Base-by-base conservation (phyloP, 2,797 vertebrate genomes). In the Spinus pinus region DNA sequence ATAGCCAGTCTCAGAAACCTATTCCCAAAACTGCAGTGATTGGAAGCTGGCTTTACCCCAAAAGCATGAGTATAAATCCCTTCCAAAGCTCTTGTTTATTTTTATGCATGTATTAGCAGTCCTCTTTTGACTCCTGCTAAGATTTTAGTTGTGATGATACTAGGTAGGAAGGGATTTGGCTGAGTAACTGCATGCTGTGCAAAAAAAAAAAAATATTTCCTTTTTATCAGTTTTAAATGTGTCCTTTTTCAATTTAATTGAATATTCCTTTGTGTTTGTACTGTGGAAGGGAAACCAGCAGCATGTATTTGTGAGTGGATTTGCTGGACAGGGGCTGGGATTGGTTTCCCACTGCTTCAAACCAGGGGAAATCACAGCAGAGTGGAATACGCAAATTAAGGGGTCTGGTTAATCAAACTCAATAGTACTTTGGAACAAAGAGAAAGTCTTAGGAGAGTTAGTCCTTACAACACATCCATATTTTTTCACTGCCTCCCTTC, bases 1-100 rank as follows among this genome's bases (percentile, higher is more conserved):
- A 75, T 24, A 57, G 66, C 30, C 35, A 58, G 30, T 37, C 56
- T 79, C 42, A 50, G 60, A 64, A 95, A 66, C 16, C 37, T 88
- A 49, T 49, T 72, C 66, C 54, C 58, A 54, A 54, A 77, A 60
- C 53, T 42, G 25, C 44, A 18, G 25, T n/a, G 10, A 16, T 14
- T 78, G 65, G 50, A 79, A 44, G 25, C 62, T 86, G 86, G 54
- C 61, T 91, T 93, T 56, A 88, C 24, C n/a, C 14, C 46, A 61
- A 57, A 54, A 93, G 23, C 61, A 57, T 0, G 0, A 80, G 23
- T 12, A 31, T 66, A 80, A 93, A 85, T 77, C 71, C 47, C 42
- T 92, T 78, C 54, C 65, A 85, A 87, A 83, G 82, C 58, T 78
- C 69, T 24, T 82, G 74, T 65, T 89, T 91, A 51, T 87, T 86